Evolutionary conservation across 1,140 invertebrate species (phyloP).

Genomic region (Eufriesea mexicana): DNA sequence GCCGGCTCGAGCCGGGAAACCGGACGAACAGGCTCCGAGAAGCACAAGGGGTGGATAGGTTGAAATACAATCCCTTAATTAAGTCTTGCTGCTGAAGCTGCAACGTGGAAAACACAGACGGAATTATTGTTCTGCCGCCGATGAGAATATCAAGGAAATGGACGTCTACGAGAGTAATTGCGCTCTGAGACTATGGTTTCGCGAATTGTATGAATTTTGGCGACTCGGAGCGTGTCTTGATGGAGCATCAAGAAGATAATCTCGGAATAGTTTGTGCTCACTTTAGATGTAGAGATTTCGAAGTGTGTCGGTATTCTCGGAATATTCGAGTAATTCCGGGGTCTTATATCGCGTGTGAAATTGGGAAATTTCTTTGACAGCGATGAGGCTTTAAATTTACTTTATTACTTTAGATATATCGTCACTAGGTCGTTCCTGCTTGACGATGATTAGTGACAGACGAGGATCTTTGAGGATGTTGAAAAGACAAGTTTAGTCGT

Average conservation of each 20-base stretch:
- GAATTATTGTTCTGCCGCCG: slow-evolving; percentile 51
- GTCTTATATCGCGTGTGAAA: too few species aligned
- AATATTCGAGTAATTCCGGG: too few species aligned
- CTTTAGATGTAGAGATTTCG: too few species aligned
- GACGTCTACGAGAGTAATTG: slow-evolving; percentile 1
- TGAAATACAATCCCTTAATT: slow-evolving; percentile 66
- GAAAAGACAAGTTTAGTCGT: too few species aligned
- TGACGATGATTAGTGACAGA: too few species aligned
- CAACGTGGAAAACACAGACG: slow-evolving; percentile 36
- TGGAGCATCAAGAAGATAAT: not conserved
- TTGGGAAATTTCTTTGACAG: too few species aligned
- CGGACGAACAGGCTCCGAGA: not conserved
- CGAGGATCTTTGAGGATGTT: too few species aligned
- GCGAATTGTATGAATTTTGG: not conserved
- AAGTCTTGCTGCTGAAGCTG: slow-evolving; percentile 53
- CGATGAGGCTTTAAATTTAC: too few species aligned
- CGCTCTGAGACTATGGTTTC: not conserved
- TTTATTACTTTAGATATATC: too few species aligned
- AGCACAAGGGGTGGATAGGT: not conserved
- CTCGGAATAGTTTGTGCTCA: not conserved
- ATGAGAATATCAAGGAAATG: slow-evolving; percentile 45
- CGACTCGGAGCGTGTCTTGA: too few species aligned
- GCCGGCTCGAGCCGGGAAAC: not conserved
- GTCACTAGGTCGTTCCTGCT: too few species aligned
- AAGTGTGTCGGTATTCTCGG: too few species aligned